Evolutionary conservation across 2,888 invertebrate species (phyloP).

Genomic region (Orthosia gracilis): DNA sequence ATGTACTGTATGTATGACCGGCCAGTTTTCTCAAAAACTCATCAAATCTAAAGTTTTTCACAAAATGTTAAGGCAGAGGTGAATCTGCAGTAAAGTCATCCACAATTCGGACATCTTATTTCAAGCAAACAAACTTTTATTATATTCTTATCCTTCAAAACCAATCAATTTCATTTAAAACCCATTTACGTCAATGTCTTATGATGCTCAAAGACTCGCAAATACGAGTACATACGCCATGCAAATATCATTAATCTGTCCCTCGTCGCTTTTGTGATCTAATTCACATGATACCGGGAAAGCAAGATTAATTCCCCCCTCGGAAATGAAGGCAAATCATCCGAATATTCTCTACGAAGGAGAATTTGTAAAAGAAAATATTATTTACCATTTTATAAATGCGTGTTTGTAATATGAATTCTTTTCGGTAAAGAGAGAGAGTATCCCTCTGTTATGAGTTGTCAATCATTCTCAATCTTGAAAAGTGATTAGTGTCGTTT

Average conservation of each 20-base stretch:
- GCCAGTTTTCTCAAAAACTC: too few species aligned
- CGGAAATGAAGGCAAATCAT: slow-evolving; percentile 24
- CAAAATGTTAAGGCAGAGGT: too few species aligned
- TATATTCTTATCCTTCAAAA: background rate
- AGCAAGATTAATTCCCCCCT: slow-evolving; percentile 27
- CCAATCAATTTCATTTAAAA: slow-evolving; percentile 10
- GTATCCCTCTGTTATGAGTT: background rate
- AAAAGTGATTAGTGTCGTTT: background rate
- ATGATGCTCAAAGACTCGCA: slow-evolving; percentile 11
- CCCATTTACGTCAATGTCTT: background rate
- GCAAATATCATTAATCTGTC: slow-evolving; percentile 38
- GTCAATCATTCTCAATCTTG: background rate
- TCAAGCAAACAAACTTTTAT: background rate
- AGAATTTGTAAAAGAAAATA: slow-evolving; percentile 24
- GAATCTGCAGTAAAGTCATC: too few species aligned
- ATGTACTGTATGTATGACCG: too few species aligned
- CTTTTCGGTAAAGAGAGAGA: background rate
- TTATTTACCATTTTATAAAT: slow-evolving; percentile 15
- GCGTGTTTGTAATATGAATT: background rate
- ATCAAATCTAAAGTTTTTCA: too few species aligned
- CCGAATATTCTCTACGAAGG: background rate
- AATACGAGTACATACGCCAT: slow-evolving; percentile 3
- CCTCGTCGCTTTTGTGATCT: slow-evolving; percentile 25
- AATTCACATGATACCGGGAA: slow-evolving; percentile 31
- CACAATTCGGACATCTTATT: background rate